These are phyloP conservation scores for Eueides isabella DNA, from an alignment of 1,140 invertebrate species.

Conservation along the genomic window DNA sequence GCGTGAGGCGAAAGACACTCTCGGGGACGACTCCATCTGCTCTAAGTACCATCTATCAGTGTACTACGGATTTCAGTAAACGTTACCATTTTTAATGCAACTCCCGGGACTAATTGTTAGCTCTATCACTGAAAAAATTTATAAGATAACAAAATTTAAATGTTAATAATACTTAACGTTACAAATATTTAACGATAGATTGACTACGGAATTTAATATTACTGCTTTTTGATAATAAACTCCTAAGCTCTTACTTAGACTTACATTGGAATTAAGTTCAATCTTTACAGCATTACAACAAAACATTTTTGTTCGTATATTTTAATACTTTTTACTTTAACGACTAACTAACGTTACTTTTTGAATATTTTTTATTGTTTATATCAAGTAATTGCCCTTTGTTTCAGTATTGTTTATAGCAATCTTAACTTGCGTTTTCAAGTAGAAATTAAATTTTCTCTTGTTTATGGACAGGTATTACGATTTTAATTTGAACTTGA, in stretches of 20 bases:
- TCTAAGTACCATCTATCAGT: conserved; percentile 74
- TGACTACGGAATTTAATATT: too few relatives aligned
- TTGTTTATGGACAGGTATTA: conserved; percentile 21
- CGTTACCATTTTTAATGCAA: conserved; percentile 62
- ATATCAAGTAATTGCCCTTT: not conserved
- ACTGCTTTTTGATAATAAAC: too few relatives aligned
- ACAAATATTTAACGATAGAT: too few relatives aligned
- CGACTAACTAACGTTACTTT: too few relatives aligned
- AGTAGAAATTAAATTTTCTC: conserved; percentile 19
- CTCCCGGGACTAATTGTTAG: conserved; percentile 58
- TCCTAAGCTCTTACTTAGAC: too few relatives aligned
- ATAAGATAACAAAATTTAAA: not conserved
- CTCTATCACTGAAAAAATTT: conserved; percentile 41
- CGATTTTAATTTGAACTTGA: conserved; percentile 31
- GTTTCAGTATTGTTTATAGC: not conserved
- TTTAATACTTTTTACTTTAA: too few relatives aligned
- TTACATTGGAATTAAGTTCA: too few relatives aligned
- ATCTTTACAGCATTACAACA: too few relatives aligned
- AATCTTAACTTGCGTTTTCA: not conserved
- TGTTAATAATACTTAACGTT: not conserved
- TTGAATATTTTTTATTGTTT: not conserved
- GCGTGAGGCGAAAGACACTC: conserved; percentile 67
- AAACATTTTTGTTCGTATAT: too few relatives aligned
- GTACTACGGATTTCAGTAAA: conserved; percentile 62
- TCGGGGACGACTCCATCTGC: conserved; percentile 70